These are phyloP conservation scores for Bombus polaris DNA, from an alignment of 1,140 invertebrate species.

Conservation along the genomic window DNA sequence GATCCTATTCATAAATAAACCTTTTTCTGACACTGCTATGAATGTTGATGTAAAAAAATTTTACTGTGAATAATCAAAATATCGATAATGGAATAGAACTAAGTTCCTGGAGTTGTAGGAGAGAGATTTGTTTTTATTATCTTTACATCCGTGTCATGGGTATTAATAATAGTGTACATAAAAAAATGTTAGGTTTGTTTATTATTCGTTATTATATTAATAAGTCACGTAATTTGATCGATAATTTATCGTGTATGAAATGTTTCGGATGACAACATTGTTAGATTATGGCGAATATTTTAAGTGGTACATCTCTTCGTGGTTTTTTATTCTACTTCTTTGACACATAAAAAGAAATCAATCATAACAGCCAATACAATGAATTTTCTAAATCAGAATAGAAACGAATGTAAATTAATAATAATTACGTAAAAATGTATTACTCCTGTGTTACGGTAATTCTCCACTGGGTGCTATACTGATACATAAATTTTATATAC, in stretches of 20 bases:
- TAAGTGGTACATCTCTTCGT: not conserved
- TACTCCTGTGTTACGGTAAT: slow-evolving; percentile 24
- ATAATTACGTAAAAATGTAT: slow-evolving; percentile 8
- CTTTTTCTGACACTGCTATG: slow-evolving; percentile 47
- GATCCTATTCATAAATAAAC: slow-evolving; percentile 32
- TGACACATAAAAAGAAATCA: not conserved
- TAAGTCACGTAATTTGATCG: slow-evolving; percentile 41
- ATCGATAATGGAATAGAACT: slow-evolving; percentile 52
- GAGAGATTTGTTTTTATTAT: slow-evolving; percentile 48
- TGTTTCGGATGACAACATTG: not conserved
- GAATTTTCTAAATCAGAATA: not conserved
- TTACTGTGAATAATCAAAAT: slow-evolving; percentile 64
- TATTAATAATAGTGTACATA: slow-evolving; percentile 60
- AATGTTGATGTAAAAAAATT: slow-evolving; percentile 59
- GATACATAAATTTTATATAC: slow-evolving; percentile 48
- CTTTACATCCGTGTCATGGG: slow-evolving; percentile 44
- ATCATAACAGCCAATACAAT: not conserved
- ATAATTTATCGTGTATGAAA: slow-evolving; percentile 34
- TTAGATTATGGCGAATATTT: slow-evolving; percentile 8
- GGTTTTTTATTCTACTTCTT: slow-evolving; percentile 15
- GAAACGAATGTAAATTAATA: slow-evolving; percentile 9
- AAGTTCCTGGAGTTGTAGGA: slow-evolving; percentile 54
- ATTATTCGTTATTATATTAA: slow-evolving; percentile 39
- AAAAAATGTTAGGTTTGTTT: slow-evolving; percentile 51
- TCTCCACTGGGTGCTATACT: slow-evolving; percentile 35